Base-by-base conservation (phyloP, 2,797 vertebrate species). In the Phalloptychus januarius region DNA sequence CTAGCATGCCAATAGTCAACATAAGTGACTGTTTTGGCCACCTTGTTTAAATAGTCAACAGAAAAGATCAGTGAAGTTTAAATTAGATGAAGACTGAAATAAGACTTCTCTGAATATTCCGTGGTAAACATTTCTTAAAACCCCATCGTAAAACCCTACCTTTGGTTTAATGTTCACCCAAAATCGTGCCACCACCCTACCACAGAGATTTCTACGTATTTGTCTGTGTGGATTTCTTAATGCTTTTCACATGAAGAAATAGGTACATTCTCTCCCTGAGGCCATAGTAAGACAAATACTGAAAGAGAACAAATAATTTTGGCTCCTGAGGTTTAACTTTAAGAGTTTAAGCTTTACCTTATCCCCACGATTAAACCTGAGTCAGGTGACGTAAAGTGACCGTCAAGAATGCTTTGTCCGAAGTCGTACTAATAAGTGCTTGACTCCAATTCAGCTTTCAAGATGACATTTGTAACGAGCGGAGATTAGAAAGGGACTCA, bases 401-500 rank as follows among this genome's bases (percentile, higher is more conserved):
- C 44, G n/a, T 45, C 52, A 54, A 69, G 67, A 82, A 86, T 52
- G 67, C 45, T 31, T 46, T 1, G 31, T 83, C 1, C 23, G 76
- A 86, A 79, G 79, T 85, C 79, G 79, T 77, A 65, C 58, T 75
- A 78, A 82, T 83, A 81, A 83, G 75, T 72, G 79, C 86, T 80
- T n/a, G 70, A 86, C 86, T 89, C 85, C 88, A 89, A 84, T 91
- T 86, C 45, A 15, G 31, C 84, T 87, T 81, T 88, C 89, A 87
- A 89, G 93, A 90, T 90, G 92, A 92, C 89, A 92, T 92, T 84
- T 90, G 89, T 84, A 88, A 90, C 83, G 81, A 23, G 75, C 79
- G 80, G 80, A 86, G 88, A 92, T 93, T 92, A 91, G 85, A 92
- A 84, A 88, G 83, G 86, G 87, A 93, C 92, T 93, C 91, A 92